phyloP scores from a whole-genome alignment of 2,113 vertebrate species.

The Xiphophorus couchianus region DNA sequence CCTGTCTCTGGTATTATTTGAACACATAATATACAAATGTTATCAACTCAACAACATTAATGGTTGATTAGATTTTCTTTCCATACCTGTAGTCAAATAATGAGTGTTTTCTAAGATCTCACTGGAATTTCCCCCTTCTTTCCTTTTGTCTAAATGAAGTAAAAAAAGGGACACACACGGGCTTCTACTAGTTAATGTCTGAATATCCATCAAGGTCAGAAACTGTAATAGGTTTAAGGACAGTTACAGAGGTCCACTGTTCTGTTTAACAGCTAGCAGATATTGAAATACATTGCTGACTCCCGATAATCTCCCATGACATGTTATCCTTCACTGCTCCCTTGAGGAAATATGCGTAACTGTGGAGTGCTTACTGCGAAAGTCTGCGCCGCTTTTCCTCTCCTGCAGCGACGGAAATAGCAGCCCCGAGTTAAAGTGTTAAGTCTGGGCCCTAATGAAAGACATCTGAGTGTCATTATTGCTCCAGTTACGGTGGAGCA shows the following conservation, averaged over 20 bases:
- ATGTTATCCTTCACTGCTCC: conserved; percentile 20
- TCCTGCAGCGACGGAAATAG: conserved; percentile 13
- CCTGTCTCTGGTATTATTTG: not conserved
- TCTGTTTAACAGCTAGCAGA: not conserved
- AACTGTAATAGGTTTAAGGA: not conserved
- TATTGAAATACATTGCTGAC: not conserved
- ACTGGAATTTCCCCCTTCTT: not conserved
- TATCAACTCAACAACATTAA: too few relatives aligned
- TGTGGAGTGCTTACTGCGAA: not conserved
- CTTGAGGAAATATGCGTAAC: conserved; percentile 12
- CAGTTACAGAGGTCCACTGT: not conserved
- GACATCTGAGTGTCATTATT: conserved; percentile 62
- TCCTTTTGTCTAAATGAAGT: not conserved
- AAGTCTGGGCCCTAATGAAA: conserved; percentile 57
- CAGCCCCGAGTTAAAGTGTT: conserved; percentile 60
- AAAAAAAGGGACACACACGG: too few relatives aligned
- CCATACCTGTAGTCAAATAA: too few relatives aligned
- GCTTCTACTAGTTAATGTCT: not conserved
- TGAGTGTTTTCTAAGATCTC: too few relatives aligned
- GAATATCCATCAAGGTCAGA: not conserved
- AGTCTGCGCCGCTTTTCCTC: conserved; percentile 15
- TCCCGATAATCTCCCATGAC: conserved; percentile 34
- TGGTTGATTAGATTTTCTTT: too few relatives aligned
- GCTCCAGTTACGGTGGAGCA: conserved; percentile 29
- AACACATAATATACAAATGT: not conserved